These are phyloP conservation scores for Caenorhabditis sp. DNA, from an alignment of 2,888 invertebrate genomes.

Conservation along the genomic window DNA sequence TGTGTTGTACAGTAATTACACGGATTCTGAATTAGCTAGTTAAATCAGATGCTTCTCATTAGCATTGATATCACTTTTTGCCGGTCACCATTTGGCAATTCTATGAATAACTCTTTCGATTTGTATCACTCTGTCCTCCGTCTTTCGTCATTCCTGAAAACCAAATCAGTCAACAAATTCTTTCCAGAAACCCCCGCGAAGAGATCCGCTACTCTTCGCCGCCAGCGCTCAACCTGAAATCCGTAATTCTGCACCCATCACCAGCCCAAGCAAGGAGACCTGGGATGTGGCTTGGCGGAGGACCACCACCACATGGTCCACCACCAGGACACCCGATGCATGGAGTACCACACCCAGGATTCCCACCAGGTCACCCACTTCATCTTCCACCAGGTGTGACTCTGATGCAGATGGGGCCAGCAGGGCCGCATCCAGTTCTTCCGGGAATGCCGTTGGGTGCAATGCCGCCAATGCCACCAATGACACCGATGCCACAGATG, in stretches of 20 bases:
- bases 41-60: neutral
- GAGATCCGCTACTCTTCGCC: conserved; percentile 4
- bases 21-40: neutral
- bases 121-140: neutral
- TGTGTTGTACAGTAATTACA: conserved; percentile 1
- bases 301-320: conserved; percentile 18
- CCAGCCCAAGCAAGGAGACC: neutral
- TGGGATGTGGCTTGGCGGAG: conserved; percentile 49
- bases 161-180: neutral
- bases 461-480: conserved; percentile 21
- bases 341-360: conserved; percentile 37
- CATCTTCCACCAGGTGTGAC: conserved; percentile 32
- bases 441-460: conserved; percentile 33
- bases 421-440: conserved; percentile 36
- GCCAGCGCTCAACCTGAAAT: neutral
- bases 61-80: neutral
- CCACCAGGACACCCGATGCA: conserved; percentile 34
- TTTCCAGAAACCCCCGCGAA: neutral
- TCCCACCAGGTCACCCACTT: conserved; percentile 49
- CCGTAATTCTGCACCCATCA: conserved; percentile 21
- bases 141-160: neutral
- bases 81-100: no score
- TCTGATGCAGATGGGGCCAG: conserved; percentile 36
- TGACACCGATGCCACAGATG: conserved; percentile 12
- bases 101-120: neutral